Conservation (phyloP, 2,888 invertebrate species). For the Ichneumoninae sp. region DNA sequence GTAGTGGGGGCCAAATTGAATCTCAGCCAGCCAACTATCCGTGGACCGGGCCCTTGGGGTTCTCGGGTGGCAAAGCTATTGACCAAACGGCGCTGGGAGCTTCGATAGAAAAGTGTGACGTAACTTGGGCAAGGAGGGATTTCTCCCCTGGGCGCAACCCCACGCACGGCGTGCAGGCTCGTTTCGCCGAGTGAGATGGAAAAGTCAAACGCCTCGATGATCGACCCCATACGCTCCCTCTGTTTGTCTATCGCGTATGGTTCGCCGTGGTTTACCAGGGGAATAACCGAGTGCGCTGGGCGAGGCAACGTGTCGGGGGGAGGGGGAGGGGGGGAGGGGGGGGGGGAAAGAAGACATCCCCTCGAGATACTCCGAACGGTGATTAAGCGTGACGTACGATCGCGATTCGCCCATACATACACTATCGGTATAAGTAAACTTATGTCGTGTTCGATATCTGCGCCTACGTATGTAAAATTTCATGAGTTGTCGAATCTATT, state of each 20-base stretch:
- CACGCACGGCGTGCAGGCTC: slow-evolving; percentile 66
- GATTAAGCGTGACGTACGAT: slow-evolving; percentile 78
- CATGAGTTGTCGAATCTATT: slow-evolving; percentile 5
- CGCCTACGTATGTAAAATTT: background rate
- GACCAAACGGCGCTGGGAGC: slow-evolving; percentile 62
- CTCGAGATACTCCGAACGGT: slow-evolving; percentile 73
- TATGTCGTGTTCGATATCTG: background rate
- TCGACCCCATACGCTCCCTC: slow-evolving; percentile 77
- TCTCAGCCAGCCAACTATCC: slow-evolving; percentile 77
- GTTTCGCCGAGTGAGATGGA: slow-evolving; percentile 26
- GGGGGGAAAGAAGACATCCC: slow-evolving; percentile 54
- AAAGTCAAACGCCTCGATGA: slow-evolving; percentile 70
- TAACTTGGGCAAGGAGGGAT: slow-evolving; percentile 67
- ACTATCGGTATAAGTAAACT: slow-evolving; percentile 10
- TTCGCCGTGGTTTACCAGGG: slow-evolving; percentile 78
- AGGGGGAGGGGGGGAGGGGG: background rate
- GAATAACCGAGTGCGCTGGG: slow-evolving; percentile 60
- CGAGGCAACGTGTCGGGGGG: slow-evolving; percentile 15
- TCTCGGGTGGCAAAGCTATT: slow-evolving; percentile 69
- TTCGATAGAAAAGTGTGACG: slow-evolving; percentile 58
- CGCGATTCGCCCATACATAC: slow-evolving; percentile 11
- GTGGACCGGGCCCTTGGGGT: slow-evolving; percentile 72
- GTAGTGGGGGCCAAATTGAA: slow-evolving; percentile 78
- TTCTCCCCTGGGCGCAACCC: slow-evolving; percentile 67
- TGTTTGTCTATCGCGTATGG: slow-evolving; percentile 80